Evolutionary conservation across 2,113 vertebrate genomes (phyloP), one percentile per base, ranked within the genome.

Genomic region (Gila orcuttii): DNA sequence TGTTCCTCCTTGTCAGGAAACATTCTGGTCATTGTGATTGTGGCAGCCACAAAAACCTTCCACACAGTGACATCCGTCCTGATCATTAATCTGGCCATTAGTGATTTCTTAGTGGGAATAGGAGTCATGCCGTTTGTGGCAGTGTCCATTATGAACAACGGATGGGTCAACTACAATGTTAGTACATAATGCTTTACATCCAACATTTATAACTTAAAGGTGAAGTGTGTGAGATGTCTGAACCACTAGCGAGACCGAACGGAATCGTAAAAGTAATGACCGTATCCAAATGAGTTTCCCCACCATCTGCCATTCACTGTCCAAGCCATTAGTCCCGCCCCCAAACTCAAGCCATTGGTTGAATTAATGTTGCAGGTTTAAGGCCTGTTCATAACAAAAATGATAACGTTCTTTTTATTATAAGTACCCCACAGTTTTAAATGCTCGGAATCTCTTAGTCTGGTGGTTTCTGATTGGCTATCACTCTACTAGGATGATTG

Each of bases 111-210:
- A 85, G 95, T 96, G 50, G 96, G 95, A 31, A 84, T 95, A 0
- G 95, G 95, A 1, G 95, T 96, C 78, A 96, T 96, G 95, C 96
- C 96, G 4, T 96, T 96, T 87, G 93, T 96, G 28, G 95, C 94
- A 0, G 74, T 95, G 85, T 95, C 96, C 15, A 42, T 96, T 89
- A 86, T 95, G 79, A 93, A 95, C 89, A 91, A 75, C 3, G 89
- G 91, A 68, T 96, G 96, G 96, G 91, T 87, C 77, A 86, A 91
- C 3, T 93, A 87, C 25, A 90, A 88, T 10, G 95, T 96, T 89
- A 87, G 94, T 93, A 73, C 68, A 17, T n/a, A 21, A 71, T 55
- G 15, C 7, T 77, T 52, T 52, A 19, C n/a, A 31, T 47, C 4
- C 36, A 42, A 23, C 19, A 23, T 11, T 11, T 42, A 71, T 39